Base-by-base conservation (phyloP, 1,140 invertebrate genomes). In the Drosophila melanica region DNA sequence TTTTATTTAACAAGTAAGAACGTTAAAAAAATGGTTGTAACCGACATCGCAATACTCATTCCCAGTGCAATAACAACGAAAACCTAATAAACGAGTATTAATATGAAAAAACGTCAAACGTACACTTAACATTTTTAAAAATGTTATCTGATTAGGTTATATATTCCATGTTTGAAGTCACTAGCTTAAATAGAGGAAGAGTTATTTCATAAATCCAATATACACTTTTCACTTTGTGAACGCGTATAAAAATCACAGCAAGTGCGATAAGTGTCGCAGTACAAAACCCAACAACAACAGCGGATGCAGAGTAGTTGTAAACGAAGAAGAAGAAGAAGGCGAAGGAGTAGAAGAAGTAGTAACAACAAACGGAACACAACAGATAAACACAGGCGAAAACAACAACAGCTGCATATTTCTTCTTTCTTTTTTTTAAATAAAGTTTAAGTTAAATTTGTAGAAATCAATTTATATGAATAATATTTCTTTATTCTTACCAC, bases 301-400 rank as follows among this genome's bases (percentile, higher is more conserved):
- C 75, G 75, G 81, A 85, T 85, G 81, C 82, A 76, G 72, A 65
- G 66, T 58, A 77, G 77, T 44, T 66, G 63, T 65, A 68, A 50
- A 53, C 11, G 39, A 35, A 45, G 23, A 51, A 51, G 66, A 62
- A 77, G 74, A 37, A 70, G 63, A 68, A 63, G 54, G 45, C 16
- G 48, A 35, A 53, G 23, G 50, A 58, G 44, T 50, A 42, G 41
- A 35, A 68, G 70, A 73, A 74, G 69, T 42, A 78, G 64, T 65
- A 78, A 78, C 45, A 78, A 85, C 77, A 85, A 86, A 77, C 75
- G 71, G 64, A 51, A 68, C 74, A 65, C 67, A 59, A 58, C 63
- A 81, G 69, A 81, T 78, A 75, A 81, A 76, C 48, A 70, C 50
- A 72, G 47, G 68, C 63, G 77, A 35, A n/a, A 8, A 33, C 37